Conservation (phyloP, 2,113 vertebrate species). For the Castor canadensis region DNA sequence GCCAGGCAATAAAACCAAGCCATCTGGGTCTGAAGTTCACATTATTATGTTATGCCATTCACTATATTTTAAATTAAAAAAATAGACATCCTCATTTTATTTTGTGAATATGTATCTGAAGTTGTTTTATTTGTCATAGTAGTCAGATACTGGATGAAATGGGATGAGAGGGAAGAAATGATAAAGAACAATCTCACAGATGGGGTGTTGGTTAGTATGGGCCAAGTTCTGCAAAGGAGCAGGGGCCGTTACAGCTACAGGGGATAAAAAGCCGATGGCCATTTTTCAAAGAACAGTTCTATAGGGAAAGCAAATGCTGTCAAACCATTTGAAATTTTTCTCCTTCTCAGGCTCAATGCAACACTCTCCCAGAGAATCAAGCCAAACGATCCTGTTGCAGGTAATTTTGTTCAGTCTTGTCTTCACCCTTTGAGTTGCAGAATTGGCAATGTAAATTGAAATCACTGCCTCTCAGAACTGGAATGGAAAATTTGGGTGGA, state of each 20-base stretch:
- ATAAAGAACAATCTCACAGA: neutral
- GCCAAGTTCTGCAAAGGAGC: neutral
- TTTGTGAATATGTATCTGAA: neutral
- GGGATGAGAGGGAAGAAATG: neutral
- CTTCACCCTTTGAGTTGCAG: neutral
- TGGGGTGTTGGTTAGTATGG: neutral
- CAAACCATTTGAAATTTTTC: neutral
- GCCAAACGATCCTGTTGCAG: neutral
- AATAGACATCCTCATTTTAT: neutral
- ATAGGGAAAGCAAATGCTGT: neutral
- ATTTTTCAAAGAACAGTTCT: neutral
- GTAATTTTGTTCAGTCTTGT: neutral
- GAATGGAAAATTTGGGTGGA: neutral
- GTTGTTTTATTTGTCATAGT: neutral
- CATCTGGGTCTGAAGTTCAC: neutral
- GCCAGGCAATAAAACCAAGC: neutral
- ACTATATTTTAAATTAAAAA: neutral
- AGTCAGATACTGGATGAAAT: neutral
- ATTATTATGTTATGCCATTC: neutral
- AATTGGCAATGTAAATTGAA: neutral
- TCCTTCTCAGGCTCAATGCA: neutral
- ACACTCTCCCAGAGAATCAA: neutral
- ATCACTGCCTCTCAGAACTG: neutral
- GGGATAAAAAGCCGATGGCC: neutral
- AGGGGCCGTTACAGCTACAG: neutral